Percentiles rank a stretch among this genome's conserved stretches.
Evolutionary conservation across 2,888 invertebrate species (phyloP).

Genomic region (Drosophila mettleri): DNA sequence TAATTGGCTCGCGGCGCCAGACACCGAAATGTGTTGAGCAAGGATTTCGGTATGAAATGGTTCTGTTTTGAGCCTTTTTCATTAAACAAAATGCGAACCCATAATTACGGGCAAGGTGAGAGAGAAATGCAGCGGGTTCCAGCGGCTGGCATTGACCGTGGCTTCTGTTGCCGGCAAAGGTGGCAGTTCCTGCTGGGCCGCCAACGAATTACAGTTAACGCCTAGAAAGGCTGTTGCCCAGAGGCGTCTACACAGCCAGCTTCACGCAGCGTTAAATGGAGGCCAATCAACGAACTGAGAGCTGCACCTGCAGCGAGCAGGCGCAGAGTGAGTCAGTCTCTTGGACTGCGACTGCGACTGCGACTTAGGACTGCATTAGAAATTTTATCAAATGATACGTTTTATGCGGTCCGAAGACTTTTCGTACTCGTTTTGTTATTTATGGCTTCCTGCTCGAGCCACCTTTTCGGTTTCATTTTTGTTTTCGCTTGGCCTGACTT

Average conservation of each 20-base stretch:
- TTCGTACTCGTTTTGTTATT: conserved; percentile 73
- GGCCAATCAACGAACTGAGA: conserved; percentile 67
- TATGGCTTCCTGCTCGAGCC: conserved; percentile 72
- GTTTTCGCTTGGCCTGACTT: conserved; percentile 59
- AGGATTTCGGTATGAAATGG: conserved; percentile 60
- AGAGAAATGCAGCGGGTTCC: conserved; percentile 21
- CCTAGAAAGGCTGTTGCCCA: conserved; percentile 68
- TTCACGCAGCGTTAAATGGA: conserved; percentile 79
- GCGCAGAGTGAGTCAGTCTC: conserved; percentile 9
- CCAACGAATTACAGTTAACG: conserved; percentile 73
- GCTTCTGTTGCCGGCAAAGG: conserved; percentile 57
- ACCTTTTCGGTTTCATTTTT: conserved; percentile 15
- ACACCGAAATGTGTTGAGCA: no score
- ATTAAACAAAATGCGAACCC: conserved; percentile 73
- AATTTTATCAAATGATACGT: conserved; percentile 77
- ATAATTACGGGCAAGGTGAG: conserved; percentile 59
- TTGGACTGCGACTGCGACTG: conserved; percentile 6
- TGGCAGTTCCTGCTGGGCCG: conserved; percentile 76
- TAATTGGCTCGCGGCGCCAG: conserved; percentile 74
- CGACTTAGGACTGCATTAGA: conserved; percentile 58
- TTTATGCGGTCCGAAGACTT: conserved; percentile 37
- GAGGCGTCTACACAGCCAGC: conserved; percentile 62
- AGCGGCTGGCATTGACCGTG: conserved; percentile 22
- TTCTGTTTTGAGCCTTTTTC: conserved; percentile 62
- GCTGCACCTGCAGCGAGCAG: conserved; percentile 68